Evolutionary conservation across 2,797 vertebrate species (phyloP), one percentile per base, ranked within the genome.

Genomic region (Galagoides demidoff): DNA sequence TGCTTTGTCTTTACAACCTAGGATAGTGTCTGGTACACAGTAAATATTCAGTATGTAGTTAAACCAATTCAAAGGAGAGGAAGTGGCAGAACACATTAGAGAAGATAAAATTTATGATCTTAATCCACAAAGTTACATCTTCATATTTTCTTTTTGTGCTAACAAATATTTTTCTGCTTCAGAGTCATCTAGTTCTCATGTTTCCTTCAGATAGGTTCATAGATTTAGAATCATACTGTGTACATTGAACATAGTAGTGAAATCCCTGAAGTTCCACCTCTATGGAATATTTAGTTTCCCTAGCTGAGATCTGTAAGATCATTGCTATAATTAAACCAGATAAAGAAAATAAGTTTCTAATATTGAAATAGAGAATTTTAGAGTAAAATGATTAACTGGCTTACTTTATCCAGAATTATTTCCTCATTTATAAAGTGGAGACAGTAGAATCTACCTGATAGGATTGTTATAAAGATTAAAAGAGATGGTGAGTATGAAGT

Each of bases 251-350:
- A 70, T 90, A 86, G 68, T 96, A 81, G 55, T 68, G 13, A 83
- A 92, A 89, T 84, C 34, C 90, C 88, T 84, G 68, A 95, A 49
- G 81, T 52, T 52, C 49, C 14, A 16, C 49, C 4, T 16, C 49
- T 52, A 52, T 52, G 49, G 49, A 96, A 93, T 73, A 85, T 73
- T 93, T 96, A 91, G 55, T 71, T 94, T 90, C 68, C 25, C 37
- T 95, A 37, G 31, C 87, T 90, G 39, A 90, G 55, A 85, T 57
- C 63, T 96, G 0, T 64, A 95, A 85, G 19, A 78, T 85, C 39
- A 74, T 94, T 90, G 89, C 64, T 85, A 20, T 92, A 92, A 94
- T 95, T 95, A 92, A 92, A 88, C n/a, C 89, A 89, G 57, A 92
- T 73, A 49, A 82, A 85, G 66, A 91, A 70, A 95, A 76, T 19